A percentile compares a stretch with the other conserved stretches of the same genome.
These are phyloP conservation scores for Genyomyrus donnyi DNA, from an alignment of 2,113 vertebrate species.

Conservation along the genomic window DNA sequence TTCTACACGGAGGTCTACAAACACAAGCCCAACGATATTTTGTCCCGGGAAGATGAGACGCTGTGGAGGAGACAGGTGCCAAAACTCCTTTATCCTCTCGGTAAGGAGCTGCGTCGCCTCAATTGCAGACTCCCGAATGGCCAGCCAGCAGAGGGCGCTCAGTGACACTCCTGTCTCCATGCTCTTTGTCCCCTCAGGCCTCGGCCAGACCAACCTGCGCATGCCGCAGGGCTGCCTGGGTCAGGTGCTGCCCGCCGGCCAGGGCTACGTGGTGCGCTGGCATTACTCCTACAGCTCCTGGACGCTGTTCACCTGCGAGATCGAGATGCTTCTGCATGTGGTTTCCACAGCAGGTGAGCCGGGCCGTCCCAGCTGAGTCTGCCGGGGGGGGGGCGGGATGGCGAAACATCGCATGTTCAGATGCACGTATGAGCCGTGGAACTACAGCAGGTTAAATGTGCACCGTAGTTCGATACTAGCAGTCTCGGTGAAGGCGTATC, in stretches of 20 bases:
- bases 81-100: conserved; percentile 89
- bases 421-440: background rate
- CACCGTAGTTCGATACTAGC: background rate
- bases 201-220: conserved; percentile 85
- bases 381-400: background rate
- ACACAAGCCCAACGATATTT: conserved; percentile 79
- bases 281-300: conserved; percentile 91
- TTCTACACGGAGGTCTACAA: conserved; percentile 91
- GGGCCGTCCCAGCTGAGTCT: background rate
- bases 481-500: background rate
- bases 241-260: conserved; percentile 76
- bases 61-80: conserved; percentile 80
- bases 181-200: conserved; percentile 39
- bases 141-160: background rate
- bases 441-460: background rate
- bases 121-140: background rate
- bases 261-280: conserved; percentile 83
- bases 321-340: conserved; percentile 95
- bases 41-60: conserved; percentile 85
- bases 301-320: conserved; percentile 95
- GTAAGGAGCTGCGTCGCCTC: conserved; percentile 50
- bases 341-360: conserved; percentile 89
- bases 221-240: conserved; percentile 87
- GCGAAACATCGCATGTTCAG: background rate
- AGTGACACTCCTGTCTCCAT: background rate